Base-by-base conservation (phyloP, 2,113 vertebrate genomes). In the Paratilapia polleni region DNA sequence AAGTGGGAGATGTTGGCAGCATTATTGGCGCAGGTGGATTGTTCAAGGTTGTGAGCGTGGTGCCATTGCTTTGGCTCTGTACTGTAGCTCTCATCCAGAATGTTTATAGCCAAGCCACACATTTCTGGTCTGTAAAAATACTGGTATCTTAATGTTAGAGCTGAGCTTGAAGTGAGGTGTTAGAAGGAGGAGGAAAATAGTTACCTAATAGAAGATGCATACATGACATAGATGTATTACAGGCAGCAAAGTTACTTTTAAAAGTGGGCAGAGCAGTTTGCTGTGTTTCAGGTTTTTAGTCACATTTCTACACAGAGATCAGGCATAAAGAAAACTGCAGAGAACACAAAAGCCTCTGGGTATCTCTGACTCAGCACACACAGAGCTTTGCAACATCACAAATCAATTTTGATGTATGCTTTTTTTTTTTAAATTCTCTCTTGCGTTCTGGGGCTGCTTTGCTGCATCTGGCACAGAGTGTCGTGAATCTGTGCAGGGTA, bases 1-100 rank as follows among this genome's bases (percentile, higher is more conserved):
- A 52, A 20, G 66, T 70, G 66, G 43, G 24, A 70, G 43, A 70
- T 70, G 26, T 70, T 70, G 66, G 66, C 66, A 70, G 66, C 28
- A 31, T 70, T 70, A 17, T 20, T 20, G 24, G 66, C 24, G 49
- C 26, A 70, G 43, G 24, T 70, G 66, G 66, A 70, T 70, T 49
- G 24, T 70, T 52, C 38, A 47, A 12, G 43, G 28, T 31, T 31
- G 28, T 31, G 28, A 28, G 15, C 28, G 22, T 2, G 66, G 26
- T 52, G 47, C 68, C 19, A 52, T 52, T 52, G 26, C 66, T 52
- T 52, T 52, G 66, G 66, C 43, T n/a, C 26, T 1, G 11, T 73
- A 47, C 68, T 73, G 49, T 19, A 52, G 49, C 49, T 52, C 6
- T 52, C 49, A 52, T 19, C 26, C 47, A 73, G 47, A 73, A 54